Base-by-base conservation (phyloP, 1,140 invertebrate species). In the Hyphantria cunea region DNA sequence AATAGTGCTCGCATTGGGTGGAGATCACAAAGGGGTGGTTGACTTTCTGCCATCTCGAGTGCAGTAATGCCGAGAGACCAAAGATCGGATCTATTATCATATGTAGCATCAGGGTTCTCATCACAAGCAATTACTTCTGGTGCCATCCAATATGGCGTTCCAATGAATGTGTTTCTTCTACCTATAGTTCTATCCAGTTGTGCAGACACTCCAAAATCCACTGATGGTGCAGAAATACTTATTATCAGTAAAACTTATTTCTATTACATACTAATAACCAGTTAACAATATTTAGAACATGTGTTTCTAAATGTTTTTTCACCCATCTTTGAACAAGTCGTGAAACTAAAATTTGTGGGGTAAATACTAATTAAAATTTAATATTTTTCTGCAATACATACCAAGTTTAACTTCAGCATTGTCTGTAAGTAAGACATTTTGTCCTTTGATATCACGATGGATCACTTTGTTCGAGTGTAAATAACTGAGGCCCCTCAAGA, bases 161-260 rank as follows among this genome's bases (percentile, higher is more conserved):
- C 99, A 87, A 99, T 99, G 85, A 99, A 99, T 51, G 99, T 99
- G 88, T 99, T 99, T 81, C 99, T 93, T 74, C 98, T 93, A 55
- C 99, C 99, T 90, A 99, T 99, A 52, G 99, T 99, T 77, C 98
- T 94, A 91, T 99, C 99, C 78, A 99, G 92, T 92, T 99, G 99
- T 76, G 99, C 99, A 73, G 98, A 99, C 15, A 99, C 99, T 77
- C 99, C 99, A 94, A 99, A 99, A 92, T 99, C 99, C 76, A 99
- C 99, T 96, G 87, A 8, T 69, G 54, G 65, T 37, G 62, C 52
- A 44, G 54, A 25, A 25, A 25, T 25, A 25, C 5, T 25, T 5
- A 25, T 25, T 25, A 25, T 25, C 5, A 3, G 1, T 25, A 25
- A 25, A 3, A 25, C 17, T 25, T 25, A 25, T 25, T 25, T 25